Conservation (phyloP, 37 sponge, comb jelly and placozoan species). For the Halichondria panicea region DNA sequence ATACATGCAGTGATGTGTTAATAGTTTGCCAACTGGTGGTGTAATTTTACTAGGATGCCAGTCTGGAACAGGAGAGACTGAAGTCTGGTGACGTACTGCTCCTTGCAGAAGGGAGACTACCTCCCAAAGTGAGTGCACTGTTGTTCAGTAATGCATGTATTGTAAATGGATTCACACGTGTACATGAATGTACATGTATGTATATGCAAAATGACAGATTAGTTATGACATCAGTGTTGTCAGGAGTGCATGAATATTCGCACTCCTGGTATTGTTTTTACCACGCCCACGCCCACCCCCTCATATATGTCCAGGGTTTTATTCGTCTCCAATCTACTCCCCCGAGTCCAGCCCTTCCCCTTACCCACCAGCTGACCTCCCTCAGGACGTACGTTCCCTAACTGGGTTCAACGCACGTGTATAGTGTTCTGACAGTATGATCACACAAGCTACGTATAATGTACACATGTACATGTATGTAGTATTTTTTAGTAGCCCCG, state of each 20-base stretch:
- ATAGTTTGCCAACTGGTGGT: background rate
- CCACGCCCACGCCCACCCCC: too few species aligned
- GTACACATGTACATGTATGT: too few species aligned
- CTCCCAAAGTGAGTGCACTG: slow-evolving; percentile 61
- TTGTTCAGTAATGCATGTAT: background rate
- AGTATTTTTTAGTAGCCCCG: too few species aligned
- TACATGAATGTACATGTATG: background rate
- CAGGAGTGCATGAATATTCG: too few species aligned
- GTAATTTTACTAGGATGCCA: slow-evolving; percentile 6
- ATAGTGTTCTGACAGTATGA: too few species aligned
- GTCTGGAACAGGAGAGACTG: slow-evolving; percentile 44
- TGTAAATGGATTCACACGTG: too few species aligned
- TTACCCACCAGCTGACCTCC: background rate
- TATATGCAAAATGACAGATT: too few species aligned
- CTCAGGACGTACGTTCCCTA: too few species aligned
- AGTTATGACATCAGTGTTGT: too few species aligned
- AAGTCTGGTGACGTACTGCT: slow-evolving; percentile 59
- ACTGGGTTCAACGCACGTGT: too few species aligned
- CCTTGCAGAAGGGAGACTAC: slow-evolving; percentile 62
- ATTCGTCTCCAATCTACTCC: slow-evolving; percentile 19
- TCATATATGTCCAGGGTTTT: slow-evolving; percentile 7
- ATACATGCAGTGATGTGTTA: too few species aligned
- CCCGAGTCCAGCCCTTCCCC: background rate
- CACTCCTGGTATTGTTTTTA: too few species aligned
- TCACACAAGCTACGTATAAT: background rate